These are phyloP conservation scores for Drosophila pseudotalamancana DNA, from an alignment of 2,888 invertebrate species.

Conservation along the genomic window DNA sequence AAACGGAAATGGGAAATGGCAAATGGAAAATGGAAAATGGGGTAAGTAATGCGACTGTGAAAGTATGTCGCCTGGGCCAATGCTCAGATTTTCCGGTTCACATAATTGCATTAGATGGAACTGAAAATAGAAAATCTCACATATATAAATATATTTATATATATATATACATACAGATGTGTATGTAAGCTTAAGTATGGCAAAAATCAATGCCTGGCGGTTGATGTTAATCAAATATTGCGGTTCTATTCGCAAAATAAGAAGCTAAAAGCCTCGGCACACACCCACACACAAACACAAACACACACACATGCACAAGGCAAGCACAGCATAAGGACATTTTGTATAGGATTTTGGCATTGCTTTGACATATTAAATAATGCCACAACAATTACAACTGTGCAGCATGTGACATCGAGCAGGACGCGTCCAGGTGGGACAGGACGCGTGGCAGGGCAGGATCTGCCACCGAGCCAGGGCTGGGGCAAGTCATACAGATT, in stretches of 20 bases:
- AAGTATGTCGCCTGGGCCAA: conserved; percentile 50
- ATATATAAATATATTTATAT: neutral
- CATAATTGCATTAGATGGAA: conserved; percentile 72
- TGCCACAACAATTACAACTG: conserved; percentile 77
- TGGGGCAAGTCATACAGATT: conserved; percentile 32
- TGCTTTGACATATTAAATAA: conserved; percentile 80
- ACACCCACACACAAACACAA: conserved; percentile 3
- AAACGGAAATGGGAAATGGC: conserved; percentile 61
- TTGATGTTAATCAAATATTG: conserved; percentile 78
- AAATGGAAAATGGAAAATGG: conserved; percentile 34
- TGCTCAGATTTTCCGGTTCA: conserved; percentile 61
- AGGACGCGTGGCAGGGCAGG: neutral
- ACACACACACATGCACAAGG: conserved; percentile 6
- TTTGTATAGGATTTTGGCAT: conserved; percentile 67
- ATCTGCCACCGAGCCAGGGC: neutral
- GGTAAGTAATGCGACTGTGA: conserved; percentile 52
- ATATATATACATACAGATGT: neutral
- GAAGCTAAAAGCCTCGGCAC: conserved; percentile 50
- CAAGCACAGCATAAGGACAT: conserved; percentile 29
- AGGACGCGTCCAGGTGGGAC: conserved; percentile 11
- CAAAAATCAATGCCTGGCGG: conserved; percentile 52
- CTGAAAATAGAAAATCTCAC: conserved; percentile 65
- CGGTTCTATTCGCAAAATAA: conserved; percentile 62
- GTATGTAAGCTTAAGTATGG: conserved; percentile 15
- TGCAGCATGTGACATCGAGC: conserved; percentile 51